Conservation (phyloP, 2,797 vertebrate genomes). For the Glyptemys insculpta region DNA sequence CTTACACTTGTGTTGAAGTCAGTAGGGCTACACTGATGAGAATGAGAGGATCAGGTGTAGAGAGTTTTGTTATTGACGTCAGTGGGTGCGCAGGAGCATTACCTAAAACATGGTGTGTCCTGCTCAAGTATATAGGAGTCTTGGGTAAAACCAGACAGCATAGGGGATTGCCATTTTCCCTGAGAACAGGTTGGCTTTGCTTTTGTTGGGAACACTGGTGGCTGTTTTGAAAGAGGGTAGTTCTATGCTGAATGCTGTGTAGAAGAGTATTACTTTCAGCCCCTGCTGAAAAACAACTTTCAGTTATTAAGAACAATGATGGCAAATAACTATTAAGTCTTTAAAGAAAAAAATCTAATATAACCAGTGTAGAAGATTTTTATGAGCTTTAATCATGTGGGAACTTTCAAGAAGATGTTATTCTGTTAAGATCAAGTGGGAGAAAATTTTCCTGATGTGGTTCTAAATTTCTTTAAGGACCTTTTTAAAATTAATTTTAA, state of each 20-base stretch:
- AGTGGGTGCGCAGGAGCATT: background rate
- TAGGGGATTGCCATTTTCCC: background rate
- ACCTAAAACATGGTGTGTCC: background rate
- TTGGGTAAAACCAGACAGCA: fast-evolving
- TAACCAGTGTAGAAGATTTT: background rate
- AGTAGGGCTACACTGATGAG: background rate
- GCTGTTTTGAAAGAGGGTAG: background rate
- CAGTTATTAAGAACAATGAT: background rate
- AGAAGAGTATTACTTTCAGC: background rate
- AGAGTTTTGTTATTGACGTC: background rate
- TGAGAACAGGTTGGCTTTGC: background rate
- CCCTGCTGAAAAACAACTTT: background rate
- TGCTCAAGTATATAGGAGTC: background rate
- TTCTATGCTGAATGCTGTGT: background rate
- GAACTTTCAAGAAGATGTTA: background rate
- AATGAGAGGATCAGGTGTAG: background rate
- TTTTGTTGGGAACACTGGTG: background rate
- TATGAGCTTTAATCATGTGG: background rate
- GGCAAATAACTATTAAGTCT: fast-evolving
- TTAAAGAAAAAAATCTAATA: background rate
- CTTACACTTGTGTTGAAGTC: background rate
- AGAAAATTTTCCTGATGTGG: background rate
- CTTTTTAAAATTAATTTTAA: background rate
- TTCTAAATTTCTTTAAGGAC: background rate
- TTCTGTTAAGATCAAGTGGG: background rate